phyloP scores from a whole-genome alignment of 2,113 vertebrate species.

The Tyto alba region DNA sequence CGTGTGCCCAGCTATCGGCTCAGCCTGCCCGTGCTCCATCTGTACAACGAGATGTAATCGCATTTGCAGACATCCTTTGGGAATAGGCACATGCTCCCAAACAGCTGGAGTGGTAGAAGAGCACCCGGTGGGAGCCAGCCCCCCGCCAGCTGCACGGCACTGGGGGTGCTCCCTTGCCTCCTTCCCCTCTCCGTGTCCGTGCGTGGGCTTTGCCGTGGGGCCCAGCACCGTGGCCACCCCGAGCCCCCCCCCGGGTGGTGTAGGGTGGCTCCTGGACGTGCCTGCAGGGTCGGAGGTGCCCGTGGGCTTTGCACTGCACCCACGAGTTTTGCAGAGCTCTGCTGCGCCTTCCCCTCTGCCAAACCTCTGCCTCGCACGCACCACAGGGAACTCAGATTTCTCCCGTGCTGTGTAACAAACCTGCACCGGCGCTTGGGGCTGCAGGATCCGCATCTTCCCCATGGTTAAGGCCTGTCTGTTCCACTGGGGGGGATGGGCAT shows the following conservation, averaged over 20 bases:
- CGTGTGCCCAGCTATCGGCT: background rate
- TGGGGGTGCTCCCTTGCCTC: background rate
- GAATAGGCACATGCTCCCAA: background rate
- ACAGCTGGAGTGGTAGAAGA: background rate
- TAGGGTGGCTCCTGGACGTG: background rate
- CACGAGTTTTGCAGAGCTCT: background rate
- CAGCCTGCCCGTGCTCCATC: background rate
- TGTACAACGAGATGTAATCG: background rate
- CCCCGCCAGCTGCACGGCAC: background rate
- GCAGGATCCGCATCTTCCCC: background rate
- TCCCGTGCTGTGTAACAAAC: too few relatives aligned
- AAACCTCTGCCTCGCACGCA: accelerated
- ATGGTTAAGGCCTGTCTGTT: background rate
- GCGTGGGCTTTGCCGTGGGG: background rate
- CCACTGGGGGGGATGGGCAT: background rate
- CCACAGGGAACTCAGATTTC: too few relatives aligned
- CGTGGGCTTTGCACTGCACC: background rate
- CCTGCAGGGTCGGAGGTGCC: background rate
- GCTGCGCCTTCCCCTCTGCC: too few relatives aligned
- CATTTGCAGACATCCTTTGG: background rate
- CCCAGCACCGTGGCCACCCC: accelerated
- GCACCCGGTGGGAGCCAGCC: background rate
- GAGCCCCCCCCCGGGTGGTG: accelerated
- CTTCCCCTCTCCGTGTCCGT: background rate
- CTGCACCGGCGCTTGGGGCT: background rate